Percentiles rank a stretch among this genome's conserved stretches.
phyloP scores from a whole-genome alignment of 2,113 vertebrate genomes.

The Andinoacara biseriatus region DNA sequence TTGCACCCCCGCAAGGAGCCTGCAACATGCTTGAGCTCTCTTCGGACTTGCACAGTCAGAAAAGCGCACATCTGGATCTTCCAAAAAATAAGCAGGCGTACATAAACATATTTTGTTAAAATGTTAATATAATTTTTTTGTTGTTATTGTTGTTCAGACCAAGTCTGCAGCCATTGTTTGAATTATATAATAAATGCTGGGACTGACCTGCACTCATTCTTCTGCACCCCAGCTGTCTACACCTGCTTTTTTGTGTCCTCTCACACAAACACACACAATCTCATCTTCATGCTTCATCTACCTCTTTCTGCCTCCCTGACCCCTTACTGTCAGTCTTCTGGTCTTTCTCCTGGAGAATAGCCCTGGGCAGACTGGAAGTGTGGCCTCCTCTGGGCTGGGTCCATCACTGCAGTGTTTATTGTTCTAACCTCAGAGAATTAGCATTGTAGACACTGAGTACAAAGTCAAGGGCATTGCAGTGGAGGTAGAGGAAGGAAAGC shows the following conservation, averaged over 20 bases:
- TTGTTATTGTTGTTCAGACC: background rate
- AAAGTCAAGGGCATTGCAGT: conserved; percentile 66
- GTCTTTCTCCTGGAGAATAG: conserved; percentile 55
- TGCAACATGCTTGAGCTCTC: conserved; percentile 31
- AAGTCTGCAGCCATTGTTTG: background rate
- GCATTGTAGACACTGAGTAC: conserved; percentile 56
- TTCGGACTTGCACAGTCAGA: conserved; percentile 10
- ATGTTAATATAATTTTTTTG: background rate
- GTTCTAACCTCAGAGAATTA: conserved; percentile 75
- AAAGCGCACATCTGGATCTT: conserved; percentile 5
- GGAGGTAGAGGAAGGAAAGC: conserved; percentile 60
- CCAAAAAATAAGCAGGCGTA: background rate
- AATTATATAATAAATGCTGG: background rate
- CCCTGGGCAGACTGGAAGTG: conserved; percentile 62
- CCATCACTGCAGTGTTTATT: conserved; percentile 78
- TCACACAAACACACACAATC: background rate
- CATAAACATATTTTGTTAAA: background rate
- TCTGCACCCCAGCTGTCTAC: background rate
- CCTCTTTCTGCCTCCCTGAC: conserved; percentile 35
- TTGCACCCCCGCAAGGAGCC: conserved; percentile 8
- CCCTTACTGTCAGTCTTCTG: conserved; percentile 49
- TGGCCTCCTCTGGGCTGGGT: conserved; percentile 48
- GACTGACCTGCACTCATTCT: background rate
- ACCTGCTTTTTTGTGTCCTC: background rate
- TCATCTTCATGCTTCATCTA: conserved; percentile 31